Percentiles rank a stretch among this genome's conserved stretches.
These are phyloP conservation scores for Microctenopoma steveboyesi DNA, from an alignment of 2,797 vertebrate species.

Conservation along the genomic window DNA sequence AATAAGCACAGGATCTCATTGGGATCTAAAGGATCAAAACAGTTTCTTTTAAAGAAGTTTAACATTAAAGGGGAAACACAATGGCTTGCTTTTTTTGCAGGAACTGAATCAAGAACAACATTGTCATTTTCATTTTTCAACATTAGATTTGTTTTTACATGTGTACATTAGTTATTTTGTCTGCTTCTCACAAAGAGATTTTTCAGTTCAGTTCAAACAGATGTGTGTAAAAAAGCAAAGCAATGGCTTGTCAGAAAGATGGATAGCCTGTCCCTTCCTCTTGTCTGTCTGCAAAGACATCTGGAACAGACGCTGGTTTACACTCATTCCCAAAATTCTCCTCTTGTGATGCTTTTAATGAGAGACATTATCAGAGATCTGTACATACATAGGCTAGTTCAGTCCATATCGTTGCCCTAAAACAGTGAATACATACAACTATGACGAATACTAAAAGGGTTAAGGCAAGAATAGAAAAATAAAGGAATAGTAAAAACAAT, in stretches of 20 bases:
- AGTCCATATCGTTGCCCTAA: constrained; percentile 39
- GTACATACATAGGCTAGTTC: constrained; percentile 43
- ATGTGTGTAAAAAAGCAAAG: neutral
- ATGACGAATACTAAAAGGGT: constrained; percentile 73
- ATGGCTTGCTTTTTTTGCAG: constrained; percentile 44
- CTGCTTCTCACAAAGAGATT: constrained; percentile 24
- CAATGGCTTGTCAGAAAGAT: constrained; percentile 9
- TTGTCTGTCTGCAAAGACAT: constrained; percentile 2
- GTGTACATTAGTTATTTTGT: constrained; percentile 60
- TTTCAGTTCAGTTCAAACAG: constrained; percentile 54
- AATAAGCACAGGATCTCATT: constrained; percentile 50
- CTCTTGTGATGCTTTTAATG: constrained; percentile 17
- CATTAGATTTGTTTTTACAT: constrained; percentile 49
- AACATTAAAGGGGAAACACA: constrained; percentile 57
- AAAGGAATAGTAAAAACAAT: constrained; percentile 76
- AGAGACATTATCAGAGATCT: constrained; percentile 36
- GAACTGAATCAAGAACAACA: constrained; percentile 65
- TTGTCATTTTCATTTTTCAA: constrained; percentile 55
- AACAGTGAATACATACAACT: constrained; percentile 47
- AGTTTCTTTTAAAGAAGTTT: constrained; percentile 42
- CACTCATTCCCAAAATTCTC: constrained; percentile 11
- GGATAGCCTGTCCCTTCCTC: constrained; percentile 21
- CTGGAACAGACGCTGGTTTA: constrained; percentile 19
- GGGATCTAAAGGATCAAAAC: constrained; percentile 49
- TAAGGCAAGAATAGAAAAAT: constrained; percentile 82